Evolutionary conservation across 2,888 invertebrate species (phyloP), one percentile per base, ranked within the genome.

Genomic region (Choristoneura rosaceana): DNA sequence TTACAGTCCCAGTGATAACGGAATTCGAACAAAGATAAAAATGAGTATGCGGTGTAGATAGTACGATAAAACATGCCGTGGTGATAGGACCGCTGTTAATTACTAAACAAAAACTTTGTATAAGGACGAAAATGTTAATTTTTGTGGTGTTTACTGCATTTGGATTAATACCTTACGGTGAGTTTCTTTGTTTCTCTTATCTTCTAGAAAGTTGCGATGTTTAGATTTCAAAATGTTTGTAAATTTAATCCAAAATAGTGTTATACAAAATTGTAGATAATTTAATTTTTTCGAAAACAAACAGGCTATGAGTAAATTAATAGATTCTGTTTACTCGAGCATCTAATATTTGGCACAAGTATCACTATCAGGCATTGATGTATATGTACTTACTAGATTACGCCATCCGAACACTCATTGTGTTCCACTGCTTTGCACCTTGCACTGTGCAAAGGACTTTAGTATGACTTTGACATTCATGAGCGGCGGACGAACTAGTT

Each of bases 1-100:
- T 89, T 91, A 92, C 81, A 81, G 82, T 78, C 82, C 79, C 78
- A 76, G 52, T 82, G 92, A 92, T 92, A 92, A 90, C 82, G 78
- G 77, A 75, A 78, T 75, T 78, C 77, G 82, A 81, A 76, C 78
- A 82, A 77, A 88, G 91, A 91, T 90, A 90, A 90, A 55, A 79
- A 82, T 77, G 80, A 78, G 82, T 83, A 59, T 82, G 81, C 77
- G 76, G 74, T 76, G 74, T 73, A 87, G 89, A 90, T 91, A 92
- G 88, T 89, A 75, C 76, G 88, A 89, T 89, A 89, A 86, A 83
- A 83, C 81, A 78, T 77, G 81, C 81, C 78, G 82, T 77, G 79
- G 79, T 78, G 69, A 52, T 73, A 64, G 73, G 45, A 52, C 55
- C 50, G 45, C 38, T 15, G 50, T 71, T 59, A 69, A 63, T 71